These are phyloP conservation scores for Nemopilema nomurai DNA, from an alignment of 30 jellyfish, hydroid and myxozoan genomes.

Conservation along the genomic window DNA sequence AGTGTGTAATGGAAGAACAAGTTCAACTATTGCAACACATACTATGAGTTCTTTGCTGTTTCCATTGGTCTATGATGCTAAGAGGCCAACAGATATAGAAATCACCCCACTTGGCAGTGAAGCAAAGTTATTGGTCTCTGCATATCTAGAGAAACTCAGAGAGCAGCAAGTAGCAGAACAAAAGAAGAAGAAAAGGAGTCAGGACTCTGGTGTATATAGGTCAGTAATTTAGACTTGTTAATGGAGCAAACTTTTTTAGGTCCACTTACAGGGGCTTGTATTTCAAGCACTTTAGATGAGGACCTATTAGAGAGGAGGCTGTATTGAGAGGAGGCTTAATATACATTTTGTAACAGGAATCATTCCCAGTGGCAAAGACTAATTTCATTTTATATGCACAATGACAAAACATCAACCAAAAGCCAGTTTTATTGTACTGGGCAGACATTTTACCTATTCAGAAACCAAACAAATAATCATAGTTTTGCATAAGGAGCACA, in stretches of 20 bases:
- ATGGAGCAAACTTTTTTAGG: not conserved
- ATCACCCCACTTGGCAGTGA: slow-evolving; percentile 67
- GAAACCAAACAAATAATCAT: no score
- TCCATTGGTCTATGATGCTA: slow-evolving; percentile 77
- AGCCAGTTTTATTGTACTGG: no score
- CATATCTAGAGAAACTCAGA: slow-evolving; percentile 46
- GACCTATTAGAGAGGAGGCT: no score
- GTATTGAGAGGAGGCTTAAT: no score
- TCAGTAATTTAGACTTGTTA: not conserved
- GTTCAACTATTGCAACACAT: slow-evolving; percentile 92
- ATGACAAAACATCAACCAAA: no score
- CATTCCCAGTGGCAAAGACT: no score
- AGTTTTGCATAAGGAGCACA: no score
- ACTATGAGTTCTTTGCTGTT: slow-evolving; percentile 18
- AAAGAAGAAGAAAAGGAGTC: slow-evolving; percentile 74
- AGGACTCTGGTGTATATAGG: slow-evolving; percentile 80
- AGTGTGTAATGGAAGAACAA: slow-evolving; percentile 77
- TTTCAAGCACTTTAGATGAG: not conserved
- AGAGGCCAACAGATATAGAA: slow-evolving; percentile 24
- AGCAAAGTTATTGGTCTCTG: slow-evolving; percentile 36
- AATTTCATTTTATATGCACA: no score
- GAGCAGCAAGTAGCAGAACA: slow-evolving; percentile 57
- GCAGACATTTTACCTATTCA: no score
- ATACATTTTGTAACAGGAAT: no score
- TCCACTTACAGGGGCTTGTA: not conserved